These are phyloP conservation scores for Cheilosia vulpina DNA, from an alignment of 2,888 invertebrate genomes.

Conservation along the genomic window DNA sequence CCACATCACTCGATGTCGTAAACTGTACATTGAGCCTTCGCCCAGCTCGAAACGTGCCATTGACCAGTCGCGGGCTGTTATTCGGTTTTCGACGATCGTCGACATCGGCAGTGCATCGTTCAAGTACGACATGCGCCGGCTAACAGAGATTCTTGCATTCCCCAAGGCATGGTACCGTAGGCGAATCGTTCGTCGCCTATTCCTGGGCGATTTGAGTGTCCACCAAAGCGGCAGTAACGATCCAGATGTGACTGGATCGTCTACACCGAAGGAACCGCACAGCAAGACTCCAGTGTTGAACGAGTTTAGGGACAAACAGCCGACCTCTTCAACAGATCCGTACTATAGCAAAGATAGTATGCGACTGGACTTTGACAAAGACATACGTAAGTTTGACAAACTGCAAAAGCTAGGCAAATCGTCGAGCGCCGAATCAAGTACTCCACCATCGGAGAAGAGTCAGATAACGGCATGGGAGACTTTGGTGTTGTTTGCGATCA, in stretches of 20 bases:
- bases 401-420: conserved; percentile 85
- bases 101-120: conserved; percentile 98
- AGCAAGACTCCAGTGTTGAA: conserved; percentile 76
- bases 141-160: conserved; percentile 98
- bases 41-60: conserved; percentile 81
- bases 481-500: conserved; percentile 96
- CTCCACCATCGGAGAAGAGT: conserved; percentile 86
- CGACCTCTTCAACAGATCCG: conserved; percentile 76
- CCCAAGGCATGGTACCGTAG: conserved; percentile 99
- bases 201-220: conserved; percentile 95
- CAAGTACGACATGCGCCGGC: conserved; percentile 98
- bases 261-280: conserved; percentile 77
- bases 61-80: conserved; percentile 93
- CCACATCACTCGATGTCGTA: conserved; percentile 95
- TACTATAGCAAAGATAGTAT: conserved; percentile 85
- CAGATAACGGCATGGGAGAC: conserved; percentile 96
- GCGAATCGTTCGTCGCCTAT: conserved; percentile 95
- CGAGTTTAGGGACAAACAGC: conserved; percentile 71
- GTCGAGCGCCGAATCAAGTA: conserved; percentile 85
- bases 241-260: conserved; percentile 77
- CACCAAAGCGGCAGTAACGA: conserved; percentile 79
- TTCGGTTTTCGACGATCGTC: conserved; percentile 96
- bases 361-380: conserved; percentile 85
- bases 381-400: conserved; percentile 84
- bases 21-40: conserved; percentile 89